Base-by-base conservation (phyloP, 1,140 invertebrate species). In the Venturia canescens region DNA sequence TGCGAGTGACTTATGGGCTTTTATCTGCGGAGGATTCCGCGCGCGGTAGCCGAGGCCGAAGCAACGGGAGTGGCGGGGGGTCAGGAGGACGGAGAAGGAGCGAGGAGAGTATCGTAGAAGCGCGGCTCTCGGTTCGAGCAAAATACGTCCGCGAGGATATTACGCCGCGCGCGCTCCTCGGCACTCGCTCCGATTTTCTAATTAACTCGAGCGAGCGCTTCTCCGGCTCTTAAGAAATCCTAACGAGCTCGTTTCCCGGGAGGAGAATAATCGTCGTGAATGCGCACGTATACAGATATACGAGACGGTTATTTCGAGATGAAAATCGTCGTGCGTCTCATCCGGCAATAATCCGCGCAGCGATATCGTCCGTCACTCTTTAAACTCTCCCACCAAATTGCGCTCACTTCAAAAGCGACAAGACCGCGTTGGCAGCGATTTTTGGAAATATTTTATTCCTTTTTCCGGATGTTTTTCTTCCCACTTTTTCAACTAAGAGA, bases 241-340 rank as follows among this genome's bases (percentile, higher is more conserved):
- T 76, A 76, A 76, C 74, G 74, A 76, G 74, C 74, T 76, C 74
- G 74, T 76, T 76, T 76, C 74, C 74, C 74, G 74, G 74, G 74
- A 76, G 13, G 74, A 53, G 18, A 76, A 63, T 76, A 76, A 76
- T 76, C 50, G 74, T 76, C 74, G 7, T 27, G 3, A 3, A 23
- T 27, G 23, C 16, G 23, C 16, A 21, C 21, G 2, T 57, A 57
- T 57, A 57, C 21, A 23, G 53, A 2, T 44, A 44, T 44, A 44
- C 7, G 13, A 44, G n/a, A n/a, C 21, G 18, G 5, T n/a, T 57
- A 5, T 57, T 57, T 21, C 53, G 13, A n/a, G 21, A n/a, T n/a
- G 5, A 44, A 57, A 3, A 18, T 57, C 53, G 53, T 9, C 21
- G 53, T 57, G 50, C 38, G 5, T 44, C 34, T 72, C 70, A 26